These are phyloP conservation scores for Phengaris arion DNA, from an alignment of 2,888 invertebrate species.

Conservation along the genomic window DNA sequence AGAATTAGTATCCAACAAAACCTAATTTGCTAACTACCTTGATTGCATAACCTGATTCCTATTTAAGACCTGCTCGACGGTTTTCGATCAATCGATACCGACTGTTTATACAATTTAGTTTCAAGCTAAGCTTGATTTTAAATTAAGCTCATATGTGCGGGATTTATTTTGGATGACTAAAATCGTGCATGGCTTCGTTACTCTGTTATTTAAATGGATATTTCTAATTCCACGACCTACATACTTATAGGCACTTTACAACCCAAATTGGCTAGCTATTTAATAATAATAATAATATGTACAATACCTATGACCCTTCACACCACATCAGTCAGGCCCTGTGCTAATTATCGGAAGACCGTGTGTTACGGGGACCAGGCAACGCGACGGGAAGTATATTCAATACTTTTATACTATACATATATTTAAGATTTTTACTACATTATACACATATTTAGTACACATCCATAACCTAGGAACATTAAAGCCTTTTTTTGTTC, in stretches of 20 bases:
- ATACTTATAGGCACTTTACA: neutral
- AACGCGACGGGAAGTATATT: too few species aligned
- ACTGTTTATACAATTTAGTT: conserved; percentile 1
- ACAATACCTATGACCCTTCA: too few species aligned
- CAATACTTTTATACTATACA: too few species aligned
- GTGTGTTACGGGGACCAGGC: too few species aligned
- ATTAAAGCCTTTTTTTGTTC: too few species aligned
- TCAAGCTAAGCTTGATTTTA: neutral
- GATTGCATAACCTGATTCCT: conserved; percentile 15
- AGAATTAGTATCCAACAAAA: neutral
- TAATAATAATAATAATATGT: too few species aligned
- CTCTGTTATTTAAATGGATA: neutral
- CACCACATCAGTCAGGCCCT: too few species aligned
- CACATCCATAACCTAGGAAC: too few species aligned
- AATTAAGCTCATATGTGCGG: neutral
- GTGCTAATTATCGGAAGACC: too few species aligned
- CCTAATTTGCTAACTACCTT: conserved; percentile 15
- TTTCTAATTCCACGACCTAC: neutral
- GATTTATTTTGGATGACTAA: neutral
- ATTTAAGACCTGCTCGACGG: conserved; percentile 8
- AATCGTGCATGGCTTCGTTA: neutral
- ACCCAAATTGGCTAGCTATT: too few species aligned
- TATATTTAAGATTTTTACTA: too few species aligned
- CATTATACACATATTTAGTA: too few species aligned
- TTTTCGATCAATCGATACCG: neutral